Evolutionary conservation across 2,888 invertebrate species (phyloP).

Genomic region (Mimumesa dahlbomi): DNA sequence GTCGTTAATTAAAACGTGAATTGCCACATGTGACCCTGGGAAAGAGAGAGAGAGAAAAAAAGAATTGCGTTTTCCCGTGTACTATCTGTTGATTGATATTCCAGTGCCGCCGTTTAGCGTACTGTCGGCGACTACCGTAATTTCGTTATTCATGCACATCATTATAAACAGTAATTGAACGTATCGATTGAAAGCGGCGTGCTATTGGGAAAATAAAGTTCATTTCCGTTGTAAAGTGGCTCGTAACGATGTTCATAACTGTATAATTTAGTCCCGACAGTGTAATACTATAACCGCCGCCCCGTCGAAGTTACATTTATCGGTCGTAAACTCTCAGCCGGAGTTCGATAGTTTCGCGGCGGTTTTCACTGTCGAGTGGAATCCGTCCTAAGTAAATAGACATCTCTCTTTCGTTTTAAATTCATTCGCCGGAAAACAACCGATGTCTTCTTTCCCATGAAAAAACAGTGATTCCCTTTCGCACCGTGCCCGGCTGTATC

Average conservation of each 20-base stretch:
- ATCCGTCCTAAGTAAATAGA: slow-evolving; percentile 16
- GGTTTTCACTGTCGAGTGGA: neutral
- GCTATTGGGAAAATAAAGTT: slow-evolving; percentile 14
- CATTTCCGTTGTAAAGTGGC: slow-evolving; percentile 17
- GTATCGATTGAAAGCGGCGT: slow-evolving; percentile 11
- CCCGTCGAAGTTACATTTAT: slow-evolving; percentile 37
- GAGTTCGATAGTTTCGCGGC: slow-evolving; percentile 37
- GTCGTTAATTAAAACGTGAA: neutral
- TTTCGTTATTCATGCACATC: neutral
- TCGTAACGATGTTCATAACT: slow-evolving; percentile 27
- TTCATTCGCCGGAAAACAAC: slow-evolving; percentile 19
- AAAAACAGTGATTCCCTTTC: slow-evolving; percentile 2
- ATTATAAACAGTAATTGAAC: slow-evolving; percentile 3
- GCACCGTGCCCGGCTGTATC: neutral
- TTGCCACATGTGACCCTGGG: neutral
- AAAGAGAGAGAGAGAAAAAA: neutral
- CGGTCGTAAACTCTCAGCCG: slow-evolving; percentile 34
- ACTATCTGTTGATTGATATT: slow-evolving; percentile 21
- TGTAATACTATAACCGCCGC: slow-evolving; percentile 5
- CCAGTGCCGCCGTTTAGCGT: neutral
- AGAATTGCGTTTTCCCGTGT: neutral
- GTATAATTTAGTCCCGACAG: slow-evolving; percentile 8
- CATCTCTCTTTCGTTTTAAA: slow-evolving; percentile 4
- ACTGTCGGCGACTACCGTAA: neutral
- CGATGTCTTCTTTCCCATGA: slow-evolving; percentile 2